A percentile compares a stretch with the other conserved stretches of the same genome.
Conservation (phyloP, 2,888 invertebrate genomes). For the Cheilosia variabilis region DNA sequence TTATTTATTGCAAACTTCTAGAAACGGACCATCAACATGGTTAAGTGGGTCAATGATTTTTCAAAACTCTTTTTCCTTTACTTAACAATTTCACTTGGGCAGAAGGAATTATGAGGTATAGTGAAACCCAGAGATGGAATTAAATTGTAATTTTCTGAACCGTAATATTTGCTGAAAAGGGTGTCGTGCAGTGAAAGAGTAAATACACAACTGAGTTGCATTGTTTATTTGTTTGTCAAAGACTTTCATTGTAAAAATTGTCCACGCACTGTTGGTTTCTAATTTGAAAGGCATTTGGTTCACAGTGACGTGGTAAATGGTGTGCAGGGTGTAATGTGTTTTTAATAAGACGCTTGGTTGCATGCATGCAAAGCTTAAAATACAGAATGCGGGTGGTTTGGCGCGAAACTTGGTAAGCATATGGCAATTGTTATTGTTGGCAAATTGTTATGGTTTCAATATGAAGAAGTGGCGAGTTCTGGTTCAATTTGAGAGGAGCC, state of each 20-base stretch:
- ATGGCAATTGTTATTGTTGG: too few relatives aligned
- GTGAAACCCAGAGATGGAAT: not conserved
- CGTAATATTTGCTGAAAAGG: not conserved
- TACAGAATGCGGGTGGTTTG: too few relatives aligned
- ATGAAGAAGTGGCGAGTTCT: too few relatives aligned
- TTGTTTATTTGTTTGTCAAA: slow-evolving; percentile 24
- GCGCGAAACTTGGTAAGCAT: too few relatives aligned
- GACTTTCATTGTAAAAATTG: not conserved
- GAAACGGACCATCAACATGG: slow-evolving; percentile 1
- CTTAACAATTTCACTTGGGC: too few relatives aligned
- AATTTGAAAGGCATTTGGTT: slow-evolving; percentile 3
- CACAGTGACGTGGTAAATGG: not conserved
- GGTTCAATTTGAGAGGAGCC: too few relatives aligned
- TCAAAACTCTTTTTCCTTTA: not conserved
- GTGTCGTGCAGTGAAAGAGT: not conserved
- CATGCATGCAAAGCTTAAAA: not conserved
- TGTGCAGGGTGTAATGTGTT: slow-evolving; percentile 16
- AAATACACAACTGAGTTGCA: slow-evolving; percentile 9
- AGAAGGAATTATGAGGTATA: not conserved
- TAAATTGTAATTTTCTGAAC: slow-evolving; percentile 33
- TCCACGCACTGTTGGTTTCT: not conserved
- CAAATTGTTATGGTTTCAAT: too few relatives aligned
- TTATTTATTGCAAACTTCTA: slow-evolving; percentile 3
- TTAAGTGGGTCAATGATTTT: slow-evolving; percentile 36
- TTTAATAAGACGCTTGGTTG: slow-evolving; percentile 43